phyloP scores from a whole-genome alignment of 1,140 invertebrate species.

The Propsilocerus akamusi region DNA sequence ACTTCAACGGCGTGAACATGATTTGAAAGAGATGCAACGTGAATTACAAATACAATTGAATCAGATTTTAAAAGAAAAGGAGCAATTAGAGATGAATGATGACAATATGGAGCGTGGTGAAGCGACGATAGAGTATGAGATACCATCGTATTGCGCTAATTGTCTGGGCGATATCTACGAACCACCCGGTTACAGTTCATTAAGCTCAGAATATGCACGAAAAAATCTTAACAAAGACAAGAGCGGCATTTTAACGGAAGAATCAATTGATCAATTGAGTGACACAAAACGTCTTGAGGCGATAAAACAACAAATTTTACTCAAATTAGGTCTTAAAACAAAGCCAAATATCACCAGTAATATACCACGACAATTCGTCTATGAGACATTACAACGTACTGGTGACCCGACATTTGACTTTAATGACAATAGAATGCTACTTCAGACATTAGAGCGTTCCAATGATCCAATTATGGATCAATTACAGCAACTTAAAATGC shows the following conservation, averaged over 20 bases:
- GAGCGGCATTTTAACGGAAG: not conserved
- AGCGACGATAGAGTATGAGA: no score
- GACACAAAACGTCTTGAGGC: conserved; percentile 48
- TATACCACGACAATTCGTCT: conserved; percentile 41
- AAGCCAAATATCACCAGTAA: conserved; percentile 50
- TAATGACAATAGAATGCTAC: not conserved
- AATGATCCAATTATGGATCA: conserved; percentile 11
- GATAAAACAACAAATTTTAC: conserved; percentile 56
- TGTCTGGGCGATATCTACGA: not conserved
- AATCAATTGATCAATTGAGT: not conserved
- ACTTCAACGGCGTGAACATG: not conserved
- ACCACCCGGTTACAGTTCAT: not conserved
- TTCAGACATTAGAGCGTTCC: conserved; percentile 7
- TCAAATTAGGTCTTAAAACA: conserved; percentile 44
- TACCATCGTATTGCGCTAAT: not conserved
- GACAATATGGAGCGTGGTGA: not conserved
- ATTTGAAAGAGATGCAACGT: not conserved
- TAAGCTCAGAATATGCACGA: not conserved
- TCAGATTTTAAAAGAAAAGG: not conserved
- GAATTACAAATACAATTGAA: not conserved
- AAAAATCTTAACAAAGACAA: not conserved
- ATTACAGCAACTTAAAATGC: not conserved
- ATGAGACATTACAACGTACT: conserved; percentile 46
- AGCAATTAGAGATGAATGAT: not conserved
- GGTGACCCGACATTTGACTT: conserved; percentile 25